Percentiles rank a stretch among this genome's conserved stretches.
phyloP scores from a whole-genome alignment of 2,797 vertebrate species.

The Rhincodon typus region DNA sequence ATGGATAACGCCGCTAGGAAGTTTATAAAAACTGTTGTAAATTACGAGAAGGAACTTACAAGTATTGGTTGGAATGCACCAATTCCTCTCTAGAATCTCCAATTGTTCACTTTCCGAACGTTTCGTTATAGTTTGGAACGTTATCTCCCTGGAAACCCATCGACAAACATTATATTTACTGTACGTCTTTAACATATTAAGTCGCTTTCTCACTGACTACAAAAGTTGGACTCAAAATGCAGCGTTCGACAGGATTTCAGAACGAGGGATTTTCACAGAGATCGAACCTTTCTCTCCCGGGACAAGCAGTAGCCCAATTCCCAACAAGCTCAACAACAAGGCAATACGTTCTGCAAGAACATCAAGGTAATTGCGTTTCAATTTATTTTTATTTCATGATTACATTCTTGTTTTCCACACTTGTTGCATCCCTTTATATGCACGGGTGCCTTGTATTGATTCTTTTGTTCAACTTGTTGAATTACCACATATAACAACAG shows the following conservation, averaged over 20 bases:
- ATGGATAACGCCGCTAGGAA: background rate
- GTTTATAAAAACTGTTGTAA: background rate
- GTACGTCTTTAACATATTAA: constrained; percentile 7
- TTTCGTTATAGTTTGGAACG: constrained; percentile 30
- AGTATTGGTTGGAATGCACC: background rate
- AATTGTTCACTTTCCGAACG: constrained; percentile 28
- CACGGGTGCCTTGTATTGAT: background rate
- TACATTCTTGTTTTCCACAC: background rate
- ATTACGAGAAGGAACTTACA: background rate
- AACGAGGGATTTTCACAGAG: constrained; percentile 5
- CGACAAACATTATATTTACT: background rate
- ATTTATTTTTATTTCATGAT: background rate
- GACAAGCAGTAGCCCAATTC: background rate
- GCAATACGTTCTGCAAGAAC: background rate
- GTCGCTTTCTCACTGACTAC: background rate
- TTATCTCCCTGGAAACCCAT: constrained; percentile 23
- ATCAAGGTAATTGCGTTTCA: background rate
- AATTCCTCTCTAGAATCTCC: background rate
- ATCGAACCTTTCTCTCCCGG: background rate
- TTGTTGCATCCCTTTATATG: background rate
- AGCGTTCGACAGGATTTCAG: constrained; percentile 25
- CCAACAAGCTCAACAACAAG: background rate
- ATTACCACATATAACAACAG: too few species aligned
- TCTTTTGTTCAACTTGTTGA: too few species aligned
- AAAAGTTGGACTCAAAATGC: constrained; percentile 27